Evolutionary conservation across 1,140 invertebrate genomes (phyloP).

Genomic region (Drosophila hydei): DNA sequence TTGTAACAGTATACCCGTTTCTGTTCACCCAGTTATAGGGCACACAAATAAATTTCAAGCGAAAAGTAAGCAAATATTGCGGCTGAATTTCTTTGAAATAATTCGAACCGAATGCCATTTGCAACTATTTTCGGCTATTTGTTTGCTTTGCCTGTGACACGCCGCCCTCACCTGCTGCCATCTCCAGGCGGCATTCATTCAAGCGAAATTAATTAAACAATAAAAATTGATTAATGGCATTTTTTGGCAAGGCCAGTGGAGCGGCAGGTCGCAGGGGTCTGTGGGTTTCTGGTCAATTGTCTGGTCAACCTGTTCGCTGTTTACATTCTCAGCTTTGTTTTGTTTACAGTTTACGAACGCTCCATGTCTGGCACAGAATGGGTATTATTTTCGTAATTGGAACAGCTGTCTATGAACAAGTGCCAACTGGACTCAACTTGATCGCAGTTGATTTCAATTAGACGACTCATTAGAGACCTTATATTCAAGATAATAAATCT

Average conservation of each 20-base stretch:
- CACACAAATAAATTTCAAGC: constrained; percentile 58
- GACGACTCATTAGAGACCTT: neutral
- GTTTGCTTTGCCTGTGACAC: constrained; percentile 57
- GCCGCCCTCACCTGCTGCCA: constrained; percentile 12
- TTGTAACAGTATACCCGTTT: neutral
- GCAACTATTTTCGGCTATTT: constrained; percentile 65
- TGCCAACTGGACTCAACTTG: constrained; percentile 13
- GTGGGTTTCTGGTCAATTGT: constrained; percentile 35
- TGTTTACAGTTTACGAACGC: constrained; percentile 18
- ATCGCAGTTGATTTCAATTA: neutral
- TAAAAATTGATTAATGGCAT: constrained; percentile 79
- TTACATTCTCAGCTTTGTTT: constrained; percentile 52
- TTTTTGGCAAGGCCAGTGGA: constrained; percentile 17
- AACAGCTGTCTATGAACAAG: constrained; percentile 12
- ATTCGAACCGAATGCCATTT: constrained; percentile 61
- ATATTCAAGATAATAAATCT: neutral
- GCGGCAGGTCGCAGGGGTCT: neutral
- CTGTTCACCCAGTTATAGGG: neutral
- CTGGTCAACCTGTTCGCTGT: constrained; percentile 60
- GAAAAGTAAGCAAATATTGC: constrained; percentile 51
- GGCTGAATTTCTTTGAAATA: constrained; percentile 67
- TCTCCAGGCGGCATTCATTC: constrained; percentile 56
- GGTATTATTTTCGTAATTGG: constrained; percentile 21
- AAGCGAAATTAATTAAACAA: constrained; percentile 80
- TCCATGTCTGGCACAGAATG: constrained; percentile 13